Evolutionary conservation across 2,888 invertebrate species (phyloP).

Genomic region (Nesidiocoris tenuis): DNA sequence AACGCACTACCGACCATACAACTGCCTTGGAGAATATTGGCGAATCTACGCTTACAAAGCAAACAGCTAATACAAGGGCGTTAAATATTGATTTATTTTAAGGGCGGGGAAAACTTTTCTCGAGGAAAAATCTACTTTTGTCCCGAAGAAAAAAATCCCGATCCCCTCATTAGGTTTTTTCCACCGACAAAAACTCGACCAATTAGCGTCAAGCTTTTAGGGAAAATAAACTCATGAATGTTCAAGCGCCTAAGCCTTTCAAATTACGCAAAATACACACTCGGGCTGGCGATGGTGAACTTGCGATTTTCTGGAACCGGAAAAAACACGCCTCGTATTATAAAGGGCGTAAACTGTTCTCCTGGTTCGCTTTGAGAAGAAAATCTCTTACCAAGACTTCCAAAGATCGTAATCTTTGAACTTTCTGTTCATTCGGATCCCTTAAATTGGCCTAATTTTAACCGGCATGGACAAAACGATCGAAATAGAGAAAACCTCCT

Average conservation of each 20-base stretch:
- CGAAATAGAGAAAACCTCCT: too few species aligned
- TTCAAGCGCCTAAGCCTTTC: background rate
- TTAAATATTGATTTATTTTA: too few species aligned
- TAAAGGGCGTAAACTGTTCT: background rate
- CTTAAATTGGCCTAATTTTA: too few species aligned
- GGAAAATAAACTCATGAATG: background rate
- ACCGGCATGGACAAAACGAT: too few species aligned
- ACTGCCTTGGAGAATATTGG: too few species aligned
- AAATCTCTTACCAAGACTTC: background rate
- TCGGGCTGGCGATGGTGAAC: background rate
- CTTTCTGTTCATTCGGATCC: too few species aligned
- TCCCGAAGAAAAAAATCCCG: background rate
- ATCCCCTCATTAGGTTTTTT: conserved; percentile 9
- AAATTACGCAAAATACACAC: background rate
- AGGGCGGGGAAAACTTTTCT: too few species aligned
- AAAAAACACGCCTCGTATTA: background rate
- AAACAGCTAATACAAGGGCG: too few species aligned
- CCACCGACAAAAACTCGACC: background rate
- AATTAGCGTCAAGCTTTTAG: background rate
- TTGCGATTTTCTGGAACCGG: background rate
- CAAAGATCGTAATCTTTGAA: background rate
- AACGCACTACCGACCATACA: too few species aligned
- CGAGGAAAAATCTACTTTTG: too few species aligned
- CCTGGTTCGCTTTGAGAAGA: background rate
- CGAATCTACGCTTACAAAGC: too few species aligned